phyloP scores from a whole-genome alignment of 2,113 vertebrate genomes.

The Crotalus helleri region DNA sequence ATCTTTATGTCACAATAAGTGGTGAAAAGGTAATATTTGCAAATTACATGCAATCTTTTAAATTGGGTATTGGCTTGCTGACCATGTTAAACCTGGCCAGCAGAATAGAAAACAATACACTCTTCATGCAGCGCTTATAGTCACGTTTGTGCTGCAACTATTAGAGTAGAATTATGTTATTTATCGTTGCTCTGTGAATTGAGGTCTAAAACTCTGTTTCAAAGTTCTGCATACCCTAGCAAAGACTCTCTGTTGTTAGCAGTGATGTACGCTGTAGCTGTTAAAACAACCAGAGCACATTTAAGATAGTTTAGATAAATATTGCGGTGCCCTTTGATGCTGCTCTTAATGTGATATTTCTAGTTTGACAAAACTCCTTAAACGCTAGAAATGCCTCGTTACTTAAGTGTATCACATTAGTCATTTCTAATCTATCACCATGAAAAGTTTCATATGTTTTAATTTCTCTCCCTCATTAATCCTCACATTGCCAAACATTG shows the following conservation, averaged over 20 bases:
- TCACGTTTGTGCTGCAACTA: neutral
- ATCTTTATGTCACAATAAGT: slow-evolving; percentile 81
- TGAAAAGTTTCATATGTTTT: neutral
- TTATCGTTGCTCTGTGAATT: neutral
- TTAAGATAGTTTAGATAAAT: neutral
- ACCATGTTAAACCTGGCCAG: neutral
- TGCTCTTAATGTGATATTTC: neutral
- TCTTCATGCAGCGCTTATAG: neutral
- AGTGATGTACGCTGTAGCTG: neutral
- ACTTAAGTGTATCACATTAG: neutral
- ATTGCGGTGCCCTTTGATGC: neutral
- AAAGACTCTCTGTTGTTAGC: neutral
- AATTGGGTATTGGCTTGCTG: neutral
- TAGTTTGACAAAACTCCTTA: neutral
- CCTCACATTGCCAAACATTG: neutral
- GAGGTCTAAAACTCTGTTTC: neutral
- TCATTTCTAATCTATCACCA: neutral
- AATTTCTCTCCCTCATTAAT: neutral
- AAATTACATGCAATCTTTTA: neutral
- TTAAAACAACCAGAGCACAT: neutral
- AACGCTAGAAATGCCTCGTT: neutral
- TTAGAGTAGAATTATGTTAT: neutral
- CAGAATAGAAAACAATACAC: neutral
- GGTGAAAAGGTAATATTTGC: slow-evolving; percentile 77
- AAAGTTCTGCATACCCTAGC: neutral